Conservation (phyloP, 2,113 vertebrate genomes). For the Brienomyrus brachyistius region DNA sequence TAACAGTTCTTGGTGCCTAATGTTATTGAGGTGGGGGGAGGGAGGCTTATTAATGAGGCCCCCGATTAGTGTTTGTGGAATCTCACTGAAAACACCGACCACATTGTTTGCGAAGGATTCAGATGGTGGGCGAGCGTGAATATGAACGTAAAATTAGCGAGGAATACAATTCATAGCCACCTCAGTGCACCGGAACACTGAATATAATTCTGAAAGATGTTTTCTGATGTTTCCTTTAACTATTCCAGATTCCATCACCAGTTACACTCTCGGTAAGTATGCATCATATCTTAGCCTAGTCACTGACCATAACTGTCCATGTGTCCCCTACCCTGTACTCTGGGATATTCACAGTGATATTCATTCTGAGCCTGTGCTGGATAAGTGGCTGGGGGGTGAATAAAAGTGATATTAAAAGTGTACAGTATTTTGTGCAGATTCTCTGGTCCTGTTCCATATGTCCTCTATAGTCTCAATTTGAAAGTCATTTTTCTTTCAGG, state of each 20-base stretch:
- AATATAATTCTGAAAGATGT: neutral
- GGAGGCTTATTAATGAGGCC: constrained; percentile 45
- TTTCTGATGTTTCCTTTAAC: constrained; percentile 14
- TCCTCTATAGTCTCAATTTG: neutral
- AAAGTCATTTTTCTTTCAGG: constrained; percentile 36
- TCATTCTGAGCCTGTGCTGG: neutral
- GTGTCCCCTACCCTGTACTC: neutral
- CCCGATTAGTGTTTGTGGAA: constrained; percentile 50
- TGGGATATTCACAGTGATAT: neutral
- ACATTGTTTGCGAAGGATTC: constrained; percentile 46
- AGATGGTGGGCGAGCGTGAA: constrained; percentile 18
- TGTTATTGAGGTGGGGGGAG: neutral
- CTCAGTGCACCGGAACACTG: neutral
- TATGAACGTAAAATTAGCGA: neutral
- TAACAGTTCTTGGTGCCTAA: neutral
- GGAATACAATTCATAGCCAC: neutral
- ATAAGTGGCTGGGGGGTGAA: neutral
- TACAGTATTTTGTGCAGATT: neutral
- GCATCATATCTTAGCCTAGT: neutral
- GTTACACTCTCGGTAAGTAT: constrained; percentile 57
- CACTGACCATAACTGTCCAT: neutral
- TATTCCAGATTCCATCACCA: constrained; percentile 46
- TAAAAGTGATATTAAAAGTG: neutral
- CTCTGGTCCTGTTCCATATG: neutral
- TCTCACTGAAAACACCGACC: constrained; percentile 45